phyloP scores from a whole-genome alignment of 2,888 invertebrate species.

The Leptinotarsa tumamoca region DNA sequence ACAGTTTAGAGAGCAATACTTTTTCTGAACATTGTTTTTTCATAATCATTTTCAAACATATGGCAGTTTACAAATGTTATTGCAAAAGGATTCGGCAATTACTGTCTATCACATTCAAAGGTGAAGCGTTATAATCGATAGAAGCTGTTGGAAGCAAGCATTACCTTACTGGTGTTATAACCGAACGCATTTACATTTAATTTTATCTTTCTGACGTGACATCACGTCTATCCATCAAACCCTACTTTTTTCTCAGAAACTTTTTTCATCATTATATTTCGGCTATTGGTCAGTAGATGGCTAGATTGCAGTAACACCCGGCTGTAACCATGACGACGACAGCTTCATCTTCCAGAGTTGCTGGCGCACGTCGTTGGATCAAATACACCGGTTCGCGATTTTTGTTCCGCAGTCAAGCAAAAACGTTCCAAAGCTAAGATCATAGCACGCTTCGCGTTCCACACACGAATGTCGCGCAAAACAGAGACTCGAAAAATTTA shows the following conservation, averaged over 20 bases:
- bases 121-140: too few species aligned
- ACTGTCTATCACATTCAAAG: too few species aligned
- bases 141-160: too few species aligned
- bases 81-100: too few species aligned
- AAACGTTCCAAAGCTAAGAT: constrained; percentile 28
- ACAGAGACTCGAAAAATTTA: not conserved
- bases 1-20: too few species aligned
- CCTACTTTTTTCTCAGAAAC: not conserved
- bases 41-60: too few species aligned
- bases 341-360: constrained; percentile 48
- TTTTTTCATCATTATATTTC: not conserved
- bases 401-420: constrained; percentile 49
- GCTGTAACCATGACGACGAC: constrained; percentile 57
- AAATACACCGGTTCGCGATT: constrained; percentile 33
- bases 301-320: constrained; percentile 50
- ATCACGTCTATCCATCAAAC: not conserved
- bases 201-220: too few species aligned
- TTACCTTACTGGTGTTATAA: too few species aligned
- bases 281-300: constrained; percentile 43
- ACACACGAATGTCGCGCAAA: constrained; percentile 23
- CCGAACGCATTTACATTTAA: too few species aligned
- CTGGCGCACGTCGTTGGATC: constrained; percentile 20
- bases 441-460: constrained; percentile 2
- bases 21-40: too few species aligned
- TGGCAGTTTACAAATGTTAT: too few species aligned